Percentiles rank a stretch among this genome's conserved stretches.
phyloP scores from a whole-genome alignment of 2,888 invertebrate species.

The Venustoraphidia nigricollis region DNA sequence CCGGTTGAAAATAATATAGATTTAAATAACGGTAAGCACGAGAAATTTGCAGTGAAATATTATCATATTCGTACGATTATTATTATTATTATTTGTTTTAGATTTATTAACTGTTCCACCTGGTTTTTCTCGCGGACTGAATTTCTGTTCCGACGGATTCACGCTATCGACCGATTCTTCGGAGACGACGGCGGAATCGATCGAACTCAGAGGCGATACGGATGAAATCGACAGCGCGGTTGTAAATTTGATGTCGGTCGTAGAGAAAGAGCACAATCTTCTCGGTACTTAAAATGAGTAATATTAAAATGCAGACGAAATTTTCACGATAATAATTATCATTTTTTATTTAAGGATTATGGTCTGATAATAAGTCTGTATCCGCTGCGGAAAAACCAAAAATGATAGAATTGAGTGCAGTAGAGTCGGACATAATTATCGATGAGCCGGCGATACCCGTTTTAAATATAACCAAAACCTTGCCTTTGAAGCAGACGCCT shows the following conservation, averaged over 20 bases:
- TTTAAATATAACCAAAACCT: constrained; percentile 46
- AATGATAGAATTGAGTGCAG: constrained; percentile 6
- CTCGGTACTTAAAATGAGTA: constrained; percentile 29
- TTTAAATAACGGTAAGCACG: constrained; percentile 20
- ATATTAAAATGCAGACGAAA: constrained; percentile 4
- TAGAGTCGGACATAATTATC: constrained; percentile 22
- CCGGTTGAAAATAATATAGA: constrained; percentile 31
- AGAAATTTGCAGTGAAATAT: background rate
- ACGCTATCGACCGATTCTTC: constrained; percentile 23
- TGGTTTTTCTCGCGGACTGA: constrained; percentile 43
- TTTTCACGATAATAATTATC: background rate
- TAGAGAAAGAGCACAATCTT: constrained; percentile 42
- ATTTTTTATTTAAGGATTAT: constrained; percentile 23
- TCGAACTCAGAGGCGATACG: constrained; percentile 5
- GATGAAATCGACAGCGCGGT: constrained; percentile 20
- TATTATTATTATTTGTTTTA: constrained; percentile 17
- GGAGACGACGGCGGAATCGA: constrained; percentile 15
- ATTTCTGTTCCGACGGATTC: constrained; percentile 38
- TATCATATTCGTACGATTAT: background rate
- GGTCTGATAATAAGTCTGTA: constrained; percentile 28
- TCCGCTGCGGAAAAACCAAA: background rate
- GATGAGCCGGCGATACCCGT: constrained; percentile 35
- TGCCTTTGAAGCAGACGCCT: constrained; percentile 24
- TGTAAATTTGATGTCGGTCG: constrained; percentile 42
- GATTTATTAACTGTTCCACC: constrained; percentile 48